Base-by-base conservation (phyloP, 2,888 invertebrate genomes). In the Zelleria hepariella region DNA sequence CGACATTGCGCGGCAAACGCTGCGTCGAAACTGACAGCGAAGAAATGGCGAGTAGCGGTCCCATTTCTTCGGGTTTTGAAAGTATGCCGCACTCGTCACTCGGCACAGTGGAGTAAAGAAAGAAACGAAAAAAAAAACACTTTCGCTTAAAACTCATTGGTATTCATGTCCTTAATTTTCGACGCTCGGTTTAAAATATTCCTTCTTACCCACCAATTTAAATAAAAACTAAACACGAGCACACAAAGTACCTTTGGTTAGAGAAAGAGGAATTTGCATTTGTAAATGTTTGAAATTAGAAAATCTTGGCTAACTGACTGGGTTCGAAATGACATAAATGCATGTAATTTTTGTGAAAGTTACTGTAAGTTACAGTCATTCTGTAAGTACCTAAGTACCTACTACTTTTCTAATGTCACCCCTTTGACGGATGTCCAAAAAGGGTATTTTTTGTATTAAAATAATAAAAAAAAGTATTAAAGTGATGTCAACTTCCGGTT, bases 21-120 rank as follows among this genome's bases (percentile, higher is more conserved):
- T 62, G 47, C 63, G 63, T 68, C 68, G 62, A 66, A 70, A 82
- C 82, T 81, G 75, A 71, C 68, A 63, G 67, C 62, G 62, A 61
- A 60, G 65, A 64, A 65, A 66, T 68, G 67, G 63, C 63, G n/a
- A n/a, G n/a, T 32, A 66, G 67, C 58, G 66, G 64, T 61, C 60
- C 67, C 73, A 76, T 82, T 80, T 82, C 82, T 81, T 85, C 83
- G 84, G 84, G 83, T 85, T 75, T 67, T 48, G 53, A 51, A 26
- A 57, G 60, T 60, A 53, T 58, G 67, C 57, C 68, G 71, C 66
- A 70, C 64, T 67, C 61, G 65, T 60, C 15, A 42, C n/a, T n/a
- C 10, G 32, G 15, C 32, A 15, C 10, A 32, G 15, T 15, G 2
- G 15, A 42, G 32, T 42, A 42, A 42, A 42, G 10, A 42, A 15